Base-by-base conservation (phyloP, 2,113 vertebrate genomes). In the Oryzias woworae region DNA sequence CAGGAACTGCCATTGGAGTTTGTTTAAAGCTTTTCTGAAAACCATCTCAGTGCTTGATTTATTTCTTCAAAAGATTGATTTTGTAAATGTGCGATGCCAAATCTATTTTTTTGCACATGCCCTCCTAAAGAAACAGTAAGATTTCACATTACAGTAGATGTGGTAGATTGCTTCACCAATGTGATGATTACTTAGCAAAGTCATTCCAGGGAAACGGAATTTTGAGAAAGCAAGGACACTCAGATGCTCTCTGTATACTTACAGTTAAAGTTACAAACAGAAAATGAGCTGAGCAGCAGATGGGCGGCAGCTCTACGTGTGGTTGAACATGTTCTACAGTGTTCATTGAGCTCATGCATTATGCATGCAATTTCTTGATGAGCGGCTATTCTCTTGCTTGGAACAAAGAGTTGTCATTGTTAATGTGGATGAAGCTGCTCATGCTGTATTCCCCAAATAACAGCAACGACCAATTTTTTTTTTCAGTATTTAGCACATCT, bases 361-460 rank as follows among this genome's bases (percentile, higher is more conserved):
- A 84, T 85, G 77, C 49, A 79, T 73, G 69, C 69, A 62, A 18
- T 58, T 65, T 62, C 78, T 66, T 68, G 60, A 71, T 66, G 69
- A 75, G 45, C 66, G 61, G 10, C 20, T 13, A 36, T 43, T 53
- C 48, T 62, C 67, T 43, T 46, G 55, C 26, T 49, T 62, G 16
- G 28, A 59, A 77, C 55, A 66, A 69, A 55, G 68, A 14, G 41
- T 51, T 26, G 4, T 73, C 77, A 73, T 6, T 71, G 58, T 36
- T 20, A 20, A 42, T 22, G 47, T 10, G 42, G 48, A 54, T 73
- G 69, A 54, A 2, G 6, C 24, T 8, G 3, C 14, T 50, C 13
- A 15, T 46, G 28, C 36, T 71, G 14, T 31, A 53, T 41, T 28
- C 17, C 28, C 55, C 44, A 75, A 62, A 53, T 44, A 23, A 22